A percentile compares a stretch with the other conserved stretches of the same genome.
phyloP scores from a whole-genome alignment of 2,797 vertebrate species.

The Myotis pilosus region DNA sequence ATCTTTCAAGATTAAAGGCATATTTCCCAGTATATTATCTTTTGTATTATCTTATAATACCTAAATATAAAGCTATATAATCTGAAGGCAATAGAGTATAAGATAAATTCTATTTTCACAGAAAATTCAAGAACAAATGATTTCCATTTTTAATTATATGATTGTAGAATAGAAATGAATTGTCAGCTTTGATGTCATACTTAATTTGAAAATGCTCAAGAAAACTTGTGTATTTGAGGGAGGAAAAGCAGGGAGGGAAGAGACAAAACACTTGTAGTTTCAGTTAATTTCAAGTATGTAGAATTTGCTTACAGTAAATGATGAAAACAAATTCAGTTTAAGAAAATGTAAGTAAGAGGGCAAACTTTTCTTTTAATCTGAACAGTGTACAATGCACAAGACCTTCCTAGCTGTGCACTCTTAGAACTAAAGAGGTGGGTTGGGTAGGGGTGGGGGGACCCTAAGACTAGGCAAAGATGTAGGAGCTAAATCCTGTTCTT shows the following conservation, averaged over 20 bases:
- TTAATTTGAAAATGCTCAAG: slow-evolving; percentile 19
- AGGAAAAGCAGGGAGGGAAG: neutral
- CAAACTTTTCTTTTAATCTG: neutral
- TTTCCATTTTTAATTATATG: slow-evolving; percentile 25
- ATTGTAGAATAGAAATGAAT: neutral
- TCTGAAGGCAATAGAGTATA: neutral
- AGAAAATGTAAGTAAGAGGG: neutral
- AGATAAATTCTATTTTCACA: slow-evolving; percentile 23
- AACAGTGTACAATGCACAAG: neutral
- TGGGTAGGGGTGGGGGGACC: neutral
- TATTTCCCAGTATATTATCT: neutral
- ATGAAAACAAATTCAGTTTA: slow-evolving; percentile 12
- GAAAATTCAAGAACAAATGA: neutral
- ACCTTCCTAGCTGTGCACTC: neutral
- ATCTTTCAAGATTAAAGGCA: slow-evolving; percentile 23
- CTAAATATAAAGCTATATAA: neutral
- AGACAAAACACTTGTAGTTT: neutral
- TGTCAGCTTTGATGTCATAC: neutral
- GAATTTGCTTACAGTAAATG: neutral
- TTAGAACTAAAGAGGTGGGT: neutral
- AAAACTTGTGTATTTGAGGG: slow-evolving; percentile 25
- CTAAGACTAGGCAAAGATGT: neutral
- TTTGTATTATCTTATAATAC: neutral
- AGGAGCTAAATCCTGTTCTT: neutral
- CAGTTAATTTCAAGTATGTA: neutral